Evolutionary conservation across 2,888 invertebrate genomes (phyloP), one percentile per base, ranked within the genome.

Genomic region (Ectemnius lituratus): DNA sequence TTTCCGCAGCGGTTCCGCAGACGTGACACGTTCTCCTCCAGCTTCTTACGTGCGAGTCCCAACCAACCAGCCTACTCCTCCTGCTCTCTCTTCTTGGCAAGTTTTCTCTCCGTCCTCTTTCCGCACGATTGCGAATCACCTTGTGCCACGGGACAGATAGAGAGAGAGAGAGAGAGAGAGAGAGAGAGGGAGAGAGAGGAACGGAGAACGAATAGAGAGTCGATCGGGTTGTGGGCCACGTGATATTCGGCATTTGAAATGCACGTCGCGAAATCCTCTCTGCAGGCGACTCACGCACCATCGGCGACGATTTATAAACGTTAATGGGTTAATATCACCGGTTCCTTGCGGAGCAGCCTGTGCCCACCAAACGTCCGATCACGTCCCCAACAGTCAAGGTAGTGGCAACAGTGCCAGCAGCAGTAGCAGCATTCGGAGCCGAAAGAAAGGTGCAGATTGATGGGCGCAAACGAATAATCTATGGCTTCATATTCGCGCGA

Each of bases 1-100:
- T 86, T 87, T 87, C 87, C 87, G 85, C 83, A 85, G 84, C 82
- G 86, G 84, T 86, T 86, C 85, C 84, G 85, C 86, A 86, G 87
- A 89, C 89, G 89, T 89, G 89, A 88, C 89, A 78, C 76, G 81
- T 70, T 77, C 82, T 81, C 83, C 67, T 74, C 79, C 75, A 76
- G 62, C 80, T 79, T 76, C 75, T 73, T 72, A 83, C 80, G 79
- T 82, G 71, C 64, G 68, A 69, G 61, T n/a, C 56, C 61, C 67
- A 61, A 59, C 37, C 59, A 59, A 5, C 52, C 52, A 45, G 28
- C 64, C 69, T 47, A 56, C 37, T 52, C 65, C 60, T 57, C 61
- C 23, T 23, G 23, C 23, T 60, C 62, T 62, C 45, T 72, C 66
- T 64, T 27, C 58, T 59, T 49, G 52, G 52, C 49, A 56, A 52